These are phyloP conservation scores for Otolemur garnettii DNA, from an alignment of 2,113 vertebrate genomes.

Conservation along the genomic window DNA sequence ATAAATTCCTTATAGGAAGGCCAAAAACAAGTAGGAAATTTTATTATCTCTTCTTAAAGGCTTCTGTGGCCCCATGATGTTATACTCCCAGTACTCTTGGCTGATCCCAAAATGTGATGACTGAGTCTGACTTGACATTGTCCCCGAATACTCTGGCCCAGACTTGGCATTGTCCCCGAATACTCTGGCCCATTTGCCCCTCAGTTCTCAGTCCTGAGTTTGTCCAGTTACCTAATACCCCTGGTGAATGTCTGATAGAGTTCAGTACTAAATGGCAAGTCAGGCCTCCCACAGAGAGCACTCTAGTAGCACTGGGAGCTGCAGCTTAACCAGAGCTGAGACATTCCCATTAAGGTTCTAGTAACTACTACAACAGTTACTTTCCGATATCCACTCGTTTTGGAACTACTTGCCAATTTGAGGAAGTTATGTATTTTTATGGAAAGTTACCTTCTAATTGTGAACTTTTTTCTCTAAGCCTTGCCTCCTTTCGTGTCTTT, in stretches of 20 bases:
- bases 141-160: neutral
- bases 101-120: neutral
- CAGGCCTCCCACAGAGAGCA: neutral
- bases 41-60: neutral
- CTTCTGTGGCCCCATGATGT: neutral
- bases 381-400: conserved; percentile 30
- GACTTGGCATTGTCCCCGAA: no score
- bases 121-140: accelerated
- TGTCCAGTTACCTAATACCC: neutral
- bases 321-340: neutral
- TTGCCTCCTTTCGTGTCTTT: neutral
- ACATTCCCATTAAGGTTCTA: neutral
- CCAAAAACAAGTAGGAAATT: neutral
- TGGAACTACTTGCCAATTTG: neutral
- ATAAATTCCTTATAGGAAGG: neutral
- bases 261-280: neutral
- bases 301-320: neutral
- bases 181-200: neutral
- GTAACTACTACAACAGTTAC: neutral
- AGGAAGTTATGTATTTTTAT: neutral
- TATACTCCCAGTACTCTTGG: neutral
- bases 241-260: neutral
- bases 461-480: neutral
- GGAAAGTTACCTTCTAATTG: neutral
- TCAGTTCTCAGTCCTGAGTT: neutral